These are phyloP conservation scores for Drosophila leonis DNA, from an alignment of 2,888 invertebrate species.

Conservation along the genomic window DNA sequence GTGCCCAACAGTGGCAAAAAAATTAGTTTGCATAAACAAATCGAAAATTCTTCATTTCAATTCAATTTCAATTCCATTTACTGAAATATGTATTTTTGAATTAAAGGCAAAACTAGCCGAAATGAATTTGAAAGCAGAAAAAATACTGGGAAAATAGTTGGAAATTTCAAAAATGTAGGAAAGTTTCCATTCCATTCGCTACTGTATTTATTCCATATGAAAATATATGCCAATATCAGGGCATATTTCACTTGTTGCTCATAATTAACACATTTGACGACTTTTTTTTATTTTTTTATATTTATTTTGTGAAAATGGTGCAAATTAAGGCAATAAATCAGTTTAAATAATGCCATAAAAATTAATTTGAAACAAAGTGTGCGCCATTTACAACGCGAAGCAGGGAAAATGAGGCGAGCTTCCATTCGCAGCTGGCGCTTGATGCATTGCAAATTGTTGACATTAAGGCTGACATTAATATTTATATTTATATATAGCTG, in stretches of 20 bases:
- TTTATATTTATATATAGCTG: slow-evolving; percentile 15
- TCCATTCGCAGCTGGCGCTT: slow-evolving; percentile 37
- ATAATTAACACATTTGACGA: slow-evolving; percentile 25
- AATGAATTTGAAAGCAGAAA: neutral
- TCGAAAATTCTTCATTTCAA: neutral
- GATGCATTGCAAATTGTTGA: slow-evolving; percentile 71
- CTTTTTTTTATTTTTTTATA: neutral
- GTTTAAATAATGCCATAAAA: slow-evolving; percentile 55
- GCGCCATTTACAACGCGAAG: slow-evolving; percentile 46
- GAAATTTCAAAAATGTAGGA: too few species aligned
- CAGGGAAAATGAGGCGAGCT: slow-evolving; percentile 31
- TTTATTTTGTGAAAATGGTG: slow-evolving; percentile 6
- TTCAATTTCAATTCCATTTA: neutral
- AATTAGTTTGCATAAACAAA: slow-evolving; percentile 19
- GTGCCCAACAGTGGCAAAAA: slow-evolving; percentile 1
- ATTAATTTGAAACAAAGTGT: slow-evolving; percentile 64
- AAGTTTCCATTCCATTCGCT: neutral
- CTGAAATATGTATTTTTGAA: neutral
- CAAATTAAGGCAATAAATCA: slow-evolving; percentile 45
- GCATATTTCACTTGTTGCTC: neutral
- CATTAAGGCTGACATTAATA: slow-evolving; percentile 59
- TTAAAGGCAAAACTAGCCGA: neutral
- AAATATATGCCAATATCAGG: neutral
- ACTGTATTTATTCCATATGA: neutral
- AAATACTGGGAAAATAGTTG: neutral